Percentiles rank a stretch among this genome's conserved stretches.
Conservation (phyloP, 2,797 vertebrate genomes). For the Aplochiton taeniatus region DNA sequence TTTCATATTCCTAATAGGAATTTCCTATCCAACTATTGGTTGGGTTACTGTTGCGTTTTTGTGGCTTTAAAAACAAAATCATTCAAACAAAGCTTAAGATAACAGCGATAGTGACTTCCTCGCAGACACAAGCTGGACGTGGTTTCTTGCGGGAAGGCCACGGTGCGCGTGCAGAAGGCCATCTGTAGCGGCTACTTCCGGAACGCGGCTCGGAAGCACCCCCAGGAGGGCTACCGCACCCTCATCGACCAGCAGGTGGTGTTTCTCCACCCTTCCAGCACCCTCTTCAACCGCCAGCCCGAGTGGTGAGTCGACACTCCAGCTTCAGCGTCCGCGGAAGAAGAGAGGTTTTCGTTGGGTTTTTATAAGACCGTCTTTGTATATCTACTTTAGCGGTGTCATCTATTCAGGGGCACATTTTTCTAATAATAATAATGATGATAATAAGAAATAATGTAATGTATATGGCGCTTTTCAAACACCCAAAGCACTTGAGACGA, state of each 20-base stretch:
- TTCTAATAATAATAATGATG: no score
- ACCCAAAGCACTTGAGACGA: no score
- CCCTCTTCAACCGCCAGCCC: slow-evolving; percentile 88
- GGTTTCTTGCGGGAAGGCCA: slow-evolving; percentile 86
- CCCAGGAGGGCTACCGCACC: slow-evolving; percentile 94
- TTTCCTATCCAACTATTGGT: no score
- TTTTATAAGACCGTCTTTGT: slow-evolving; percentile 39
- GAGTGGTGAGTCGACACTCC: slow-evolving; percentile 77
- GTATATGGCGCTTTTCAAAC: no score
- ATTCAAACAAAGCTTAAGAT: neutral
- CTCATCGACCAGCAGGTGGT: slow-evolving; percentile 99
- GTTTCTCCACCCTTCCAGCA: slow-evolving; percentile 96
- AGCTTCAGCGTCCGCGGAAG: neutral
- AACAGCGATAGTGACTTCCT: neutral
- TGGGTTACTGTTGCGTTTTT: no score
- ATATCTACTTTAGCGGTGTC: no score
- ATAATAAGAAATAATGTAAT: no score
- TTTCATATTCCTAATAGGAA: no score
- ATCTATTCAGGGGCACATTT: no score
- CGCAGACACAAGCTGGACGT: slow-evolving; percentile 86
- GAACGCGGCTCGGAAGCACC: slow-evolving; percentile 97
- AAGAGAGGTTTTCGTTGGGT: slow-evolving; percentile 69
- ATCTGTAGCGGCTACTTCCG: slow-evolving; percentile 98
- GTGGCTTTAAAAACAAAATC: neutral
- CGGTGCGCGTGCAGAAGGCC: slow-evolving; percentile 94